Conservation (phyloP, 2,888 invertebrate genomes). For the Helleia helle region DNA sequence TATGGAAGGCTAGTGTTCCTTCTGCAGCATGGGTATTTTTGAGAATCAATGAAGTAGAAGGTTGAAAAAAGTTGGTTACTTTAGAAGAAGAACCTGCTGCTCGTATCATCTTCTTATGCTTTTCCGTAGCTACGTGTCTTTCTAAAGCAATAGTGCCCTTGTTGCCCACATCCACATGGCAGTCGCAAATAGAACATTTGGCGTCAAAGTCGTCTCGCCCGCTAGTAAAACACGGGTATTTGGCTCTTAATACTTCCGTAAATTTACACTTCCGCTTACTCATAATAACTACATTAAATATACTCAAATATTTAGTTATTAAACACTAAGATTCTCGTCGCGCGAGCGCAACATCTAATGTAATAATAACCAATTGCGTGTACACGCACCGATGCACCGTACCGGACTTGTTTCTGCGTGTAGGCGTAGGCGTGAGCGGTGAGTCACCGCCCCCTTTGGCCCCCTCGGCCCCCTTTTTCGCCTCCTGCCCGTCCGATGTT, state of each 20-base stretch:
- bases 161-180: not conserved
- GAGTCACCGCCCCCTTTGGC: too few relatives aligned
- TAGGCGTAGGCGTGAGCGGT: too few relatives aligned
- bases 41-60: not conserved
- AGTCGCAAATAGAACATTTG: conserved; percentile 1
- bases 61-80: not conserved
- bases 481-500: too few relatives aligned
- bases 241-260: not conserved
- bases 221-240: not conserved
- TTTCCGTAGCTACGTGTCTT: not conserved
- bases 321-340: too few relatives aligned
- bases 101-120: not conserved
- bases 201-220: not conserved
- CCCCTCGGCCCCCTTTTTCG: too few relatives aligned
- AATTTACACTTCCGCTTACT: not conserved
- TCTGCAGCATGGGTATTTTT: conserved; percentile 1
- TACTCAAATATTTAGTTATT: too few relatives aligned
- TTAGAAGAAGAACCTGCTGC: not conserved
- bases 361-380: too few relatives aligned
- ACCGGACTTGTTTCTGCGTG: too few relatives aligned
- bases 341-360: too few relatives aligned
- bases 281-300: too few relatives aligned
- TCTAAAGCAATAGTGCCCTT: not conserved
- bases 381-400: too few relatives aligned
- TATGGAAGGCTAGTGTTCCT: too few relatives aligned